A percentile compares a stretch with the other conserved stretches of the same genome.
phyloP scores from a whole-genome alignment of 2,888 invertebrate genomes.

The Drosophila buzzatii region DNA sequence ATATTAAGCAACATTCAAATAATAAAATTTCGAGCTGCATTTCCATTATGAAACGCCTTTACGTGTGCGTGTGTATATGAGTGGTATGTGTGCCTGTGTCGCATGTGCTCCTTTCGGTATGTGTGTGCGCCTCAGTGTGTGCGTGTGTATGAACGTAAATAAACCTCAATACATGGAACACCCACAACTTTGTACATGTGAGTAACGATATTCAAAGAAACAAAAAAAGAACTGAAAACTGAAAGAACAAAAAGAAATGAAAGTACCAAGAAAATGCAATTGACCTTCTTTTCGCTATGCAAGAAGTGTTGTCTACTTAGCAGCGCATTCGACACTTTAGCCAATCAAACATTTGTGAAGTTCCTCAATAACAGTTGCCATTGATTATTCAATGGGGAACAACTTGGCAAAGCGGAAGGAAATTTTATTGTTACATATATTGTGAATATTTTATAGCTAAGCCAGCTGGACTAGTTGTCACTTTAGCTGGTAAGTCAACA shows the following conservation, averaged over 20 bases:
- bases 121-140: constrained; percentile 11
- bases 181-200: constrained; percentile 67
- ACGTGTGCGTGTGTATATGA: constrained; percentile 53
- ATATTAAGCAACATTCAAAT: constrained; percentile 11
- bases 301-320: constrained; percentile 56
- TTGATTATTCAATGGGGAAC: constrained; percentile 54
- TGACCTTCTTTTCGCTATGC: constrained; percentile 34
- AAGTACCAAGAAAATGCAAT: constrained; percentile 10
- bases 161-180: constrained; percentile 64
- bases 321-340: constrained; percentile 47
- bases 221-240: neutral
- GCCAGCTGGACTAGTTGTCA: constrained; percentile 1
- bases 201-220: constrained; percentile 46
- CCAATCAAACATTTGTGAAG: constrained; percentile 50
- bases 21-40: constrained; percentile 33
- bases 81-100: constrained; percentile 19
- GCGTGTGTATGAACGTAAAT: constrained; percentile 66
- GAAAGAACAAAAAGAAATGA: constrained; percentile 1
- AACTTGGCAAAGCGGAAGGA: constrained; percentile 2
- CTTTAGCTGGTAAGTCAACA: constrained; percentile 9
- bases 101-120: constrained; percentile 15
- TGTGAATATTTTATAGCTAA: constrained; percentile 9
- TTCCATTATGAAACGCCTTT: constrained; percentile 69
- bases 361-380: constrained; percentile 48
- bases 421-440: constrained; percentile 9